Evolutionary conservation across 2,113 vertebrate species (phyloP).

Genomic region (Rhabdornis inornatus): DNA sequence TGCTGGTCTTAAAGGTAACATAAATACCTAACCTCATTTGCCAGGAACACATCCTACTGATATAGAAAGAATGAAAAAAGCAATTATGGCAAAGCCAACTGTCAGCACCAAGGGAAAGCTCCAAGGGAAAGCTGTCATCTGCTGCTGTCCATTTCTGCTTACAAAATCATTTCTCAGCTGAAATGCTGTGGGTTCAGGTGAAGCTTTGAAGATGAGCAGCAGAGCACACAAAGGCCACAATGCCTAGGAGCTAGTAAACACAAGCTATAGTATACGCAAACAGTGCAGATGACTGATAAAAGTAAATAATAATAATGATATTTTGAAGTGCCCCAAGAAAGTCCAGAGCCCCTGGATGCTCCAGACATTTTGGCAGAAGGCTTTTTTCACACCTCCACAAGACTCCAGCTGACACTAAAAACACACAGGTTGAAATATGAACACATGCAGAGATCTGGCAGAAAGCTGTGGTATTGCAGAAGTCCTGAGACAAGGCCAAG

Average conservation of each 20-base stretch:
- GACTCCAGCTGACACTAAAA: slow-evolving; percentile 32
- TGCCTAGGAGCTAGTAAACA: not conserved
- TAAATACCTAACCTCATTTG: slow-evolving; percentile 29
- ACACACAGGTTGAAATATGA: not conserved
- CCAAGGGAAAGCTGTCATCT: slow-evolving; percentile 18
- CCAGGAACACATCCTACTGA: slow-evolving; percentile 57
- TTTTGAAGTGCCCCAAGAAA: not conserved
- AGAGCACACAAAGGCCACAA: not conserved
- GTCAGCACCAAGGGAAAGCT: slow-evolving; percentile 4
- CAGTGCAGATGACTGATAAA: not conserved
- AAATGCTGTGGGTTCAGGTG: not conserved
- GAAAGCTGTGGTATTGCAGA: slow-evolving; percentile 16
- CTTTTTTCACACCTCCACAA: slow-evolving; percentile 13
- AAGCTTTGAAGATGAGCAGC: not conserved
- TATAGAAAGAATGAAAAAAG: slow-evolving; percentile 66
- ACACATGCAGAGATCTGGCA: not conserved
- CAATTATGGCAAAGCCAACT: slow-evolving; percentile 69
- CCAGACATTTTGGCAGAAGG: not conserved
- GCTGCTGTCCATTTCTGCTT: slow-evolving; percentile 19
- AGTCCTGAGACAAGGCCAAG: slow-evolving; percentile 55
- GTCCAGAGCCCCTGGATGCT: not conserved
- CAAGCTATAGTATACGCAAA: not conserved
- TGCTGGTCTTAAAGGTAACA: not conserved
- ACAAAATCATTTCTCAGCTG: slow-evolving; percentile 10
- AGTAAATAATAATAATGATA: not conserved